phyloP scores from a whole-genome alignment of 2,797 vertebrate genomes.

The Coregonus ussuriensis region DNA sequence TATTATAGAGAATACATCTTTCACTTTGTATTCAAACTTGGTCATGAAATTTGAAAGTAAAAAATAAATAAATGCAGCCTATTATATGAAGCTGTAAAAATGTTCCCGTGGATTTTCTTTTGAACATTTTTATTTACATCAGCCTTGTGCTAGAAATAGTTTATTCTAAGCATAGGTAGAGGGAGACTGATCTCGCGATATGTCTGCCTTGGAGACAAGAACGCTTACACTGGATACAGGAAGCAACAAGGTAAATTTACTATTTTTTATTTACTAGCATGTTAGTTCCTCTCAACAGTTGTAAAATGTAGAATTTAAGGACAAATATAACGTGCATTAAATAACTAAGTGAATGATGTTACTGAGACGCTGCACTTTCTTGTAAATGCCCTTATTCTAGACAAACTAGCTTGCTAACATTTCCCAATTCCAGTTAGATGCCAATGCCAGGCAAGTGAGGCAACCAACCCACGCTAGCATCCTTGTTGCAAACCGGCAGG shows the following conservation, averaged over 20 bases:
- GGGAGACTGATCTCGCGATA: constrained; percentile 58
- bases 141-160: neutral
- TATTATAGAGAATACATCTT: no score
- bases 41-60: no score
- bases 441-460: no score
- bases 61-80: no score
- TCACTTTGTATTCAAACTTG: no score
- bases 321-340: neutral
- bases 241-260: constrained; percentile 12
- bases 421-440: neutral
- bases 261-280: neutral
- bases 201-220: constrained; percentile 61
- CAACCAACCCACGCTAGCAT: no score
- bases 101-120: no score
- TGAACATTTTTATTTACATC: neutral
- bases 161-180: neutral
- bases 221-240: constrained; percentile 62
- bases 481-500: no score
- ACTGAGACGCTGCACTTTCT: neutral
- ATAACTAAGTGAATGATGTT: neutral
- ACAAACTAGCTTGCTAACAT: neutral
- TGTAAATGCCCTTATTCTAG: neutral
- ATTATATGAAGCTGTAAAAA: no score
- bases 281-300: neutral
- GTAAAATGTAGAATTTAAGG: neutral